Base-by-base conservation (phyloP, 2,888 invertebrate genomes). In the Perizoma affinitatum region DNA sequence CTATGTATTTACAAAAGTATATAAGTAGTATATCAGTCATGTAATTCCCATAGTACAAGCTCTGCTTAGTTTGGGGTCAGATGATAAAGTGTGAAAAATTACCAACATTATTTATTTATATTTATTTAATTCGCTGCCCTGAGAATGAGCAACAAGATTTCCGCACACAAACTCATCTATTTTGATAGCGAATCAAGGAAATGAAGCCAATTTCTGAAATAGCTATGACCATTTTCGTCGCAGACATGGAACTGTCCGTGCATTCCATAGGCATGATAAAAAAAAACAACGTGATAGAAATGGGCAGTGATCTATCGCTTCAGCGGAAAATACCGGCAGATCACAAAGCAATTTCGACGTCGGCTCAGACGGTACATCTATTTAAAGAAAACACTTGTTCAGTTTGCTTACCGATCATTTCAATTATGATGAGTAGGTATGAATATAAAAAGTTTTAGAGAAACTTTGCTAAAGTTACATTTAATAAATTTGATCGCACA, bases 301-400 rank as follows among this genome's bases (percentile, higher is more conserved):
- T 33, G 52, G 60, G 43, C 59, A 53, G 55, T 63, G 61, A 67
- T 57, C 58, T 48, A 62, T 58, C 42, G 55, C 33, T 5, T 36
- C 22, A 49, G 47, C 49, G 58, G 63, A 63, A 59, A 66, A 65
- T 49, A 64, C 63, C 65, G 47, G 54, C 58, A 56, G 53, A 8
- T 49, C 38, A 44, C 36, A 43, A 22, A 42, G 33, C 48, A 51
- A n/a, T 52, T 45, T 41, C 62, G 61, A 60, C 61, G 64, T 46
- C 63, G 40, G 41, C 49, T 34, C 46, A 48, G 56, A 63, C 3
- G 22, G 22, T 63, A 58, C 61, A 51, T 58, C 55, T 65, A 68
- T 63, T 60, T 61, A 52, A 36, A 66, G 60, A 59, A 54, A 49
- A 51, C 56, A 45, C 41, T 11, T n/a, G 45, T 51, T 46, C 11